Percentiles rank a stretch among this genome's conserved stretches.
Conservation (phyloP, 2,113 vertebrate species). For the Tragelaphus buxtoni region DNA sequence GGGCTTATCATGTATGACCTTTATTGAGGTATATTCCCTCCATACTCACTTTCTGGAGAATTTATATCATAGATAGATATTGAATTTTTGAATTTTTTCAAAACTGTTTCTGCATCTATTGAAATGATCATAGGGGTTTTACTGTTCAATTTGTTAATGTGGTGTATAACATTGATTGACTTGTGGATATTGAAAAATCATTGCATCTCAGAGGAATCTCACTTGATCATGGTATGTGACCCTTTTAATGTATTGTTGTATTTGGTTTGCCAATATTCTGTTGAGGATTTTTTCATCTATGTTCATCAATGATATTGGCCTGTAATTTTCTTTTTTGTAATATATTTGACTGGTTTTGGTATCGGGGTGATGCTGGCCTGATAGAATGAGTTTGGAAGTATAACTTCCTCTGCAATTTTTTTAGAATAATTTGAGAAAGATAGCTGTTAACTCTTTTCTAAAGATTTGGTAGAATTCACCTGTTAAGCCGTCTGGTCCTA, state of each 20-base stretch:
- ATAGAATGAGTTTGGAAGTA: not conserved
- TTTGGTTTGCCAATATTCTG: not conserved
- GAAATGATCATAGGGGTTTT: not conserved
- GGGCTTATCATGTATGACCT: not conserved
- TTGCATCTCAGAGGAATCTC: not conserved
- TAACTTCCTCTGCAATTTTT: not conserved
- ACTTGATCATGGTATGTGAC: not conserved
- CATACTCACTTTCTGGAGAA: not conserved
- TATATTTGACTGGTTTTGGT: not conserved
- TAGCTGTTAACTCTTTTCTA: not conserved
- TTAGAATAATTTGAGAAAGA: not conserved
- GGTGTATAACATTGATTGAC: not conserved
- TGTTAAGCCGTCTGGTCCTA: not conserved
- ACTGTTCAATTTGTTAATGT: not conserved
- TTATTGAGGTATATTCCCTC: not conserved
- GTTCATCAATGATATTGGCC: not conserved
- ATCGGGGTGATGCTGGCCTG: not conserved
- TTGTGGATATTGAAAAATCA: not conserved
- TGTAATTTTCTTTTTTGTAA: not conserved
- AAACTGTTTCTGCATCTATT: not conserved
- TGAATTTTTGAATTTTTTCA: not conserved
- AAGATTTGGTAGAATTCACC: not conserved
- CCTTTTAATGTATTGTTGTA: not conserved
- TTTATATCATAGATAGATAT: not conserved
- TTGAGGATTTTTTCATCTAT: not conserved